A percentile compares a stretch with the other conserved stretches of the same genome.
Conservation (phyloP, 2,113 vertebrate species). For the Corythaixoides concolor region DNA sequence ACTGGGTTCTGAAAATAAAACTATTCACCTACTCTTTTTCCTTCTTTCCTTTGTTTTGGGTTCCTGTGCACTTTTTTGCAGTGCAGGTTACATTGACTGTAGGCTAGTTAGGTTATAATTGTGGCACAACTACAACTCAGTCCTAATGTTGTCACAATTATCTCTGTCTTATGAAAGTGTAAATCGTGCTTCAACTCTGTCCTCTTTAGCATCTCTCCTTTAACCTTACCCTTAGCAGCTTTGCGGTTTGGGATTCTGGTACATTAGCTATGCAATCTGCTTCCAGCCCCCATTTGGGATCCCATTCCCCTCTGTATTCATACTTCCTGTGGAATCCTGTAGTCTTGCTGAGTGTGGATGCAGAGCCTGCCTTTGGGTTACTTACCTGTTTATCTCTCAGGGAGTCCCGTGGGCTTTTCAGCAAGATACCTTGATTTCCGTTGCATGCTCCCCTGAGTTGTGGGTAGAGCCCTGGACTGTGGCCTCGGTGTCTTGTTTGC, state of each 20-base stretch:
- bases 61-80: not conserved
- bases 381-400: not conserved
- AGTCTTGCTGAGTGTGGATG: not conserved
- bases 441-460: not conserved
- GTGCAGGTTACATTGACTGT: not conserved
- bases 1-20: not conserved
- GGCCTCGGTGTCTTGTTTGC: not conserved
- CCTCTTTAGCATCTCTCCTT: not conserved
- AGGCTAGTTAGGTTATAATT: not conserved
- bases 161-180: not conserved
- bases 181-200: not conserved
- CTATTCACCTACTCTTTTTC: not conserved
- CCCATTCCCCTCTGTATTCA: not conserved
- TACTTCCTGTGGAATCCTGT: not conserved
- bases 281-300: not conserved
- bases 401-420: not conserved
- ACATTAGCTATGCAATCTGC: rapidly evolving
- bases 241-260: not conserved
- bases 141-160: not conserved
- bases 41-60: not conserved
- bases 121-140: not conserved
- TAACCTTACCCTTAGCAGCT: not conserved
- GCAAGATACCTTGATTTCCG: not conserved
- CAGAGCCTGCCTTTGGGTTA: not conserved
- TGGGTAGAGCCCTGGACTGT: not conserved